Evolutionary conservation across 2,888 invertebrate genomes (phyloP).

Genomic region (Hoplodrina ambigua): DNA sequence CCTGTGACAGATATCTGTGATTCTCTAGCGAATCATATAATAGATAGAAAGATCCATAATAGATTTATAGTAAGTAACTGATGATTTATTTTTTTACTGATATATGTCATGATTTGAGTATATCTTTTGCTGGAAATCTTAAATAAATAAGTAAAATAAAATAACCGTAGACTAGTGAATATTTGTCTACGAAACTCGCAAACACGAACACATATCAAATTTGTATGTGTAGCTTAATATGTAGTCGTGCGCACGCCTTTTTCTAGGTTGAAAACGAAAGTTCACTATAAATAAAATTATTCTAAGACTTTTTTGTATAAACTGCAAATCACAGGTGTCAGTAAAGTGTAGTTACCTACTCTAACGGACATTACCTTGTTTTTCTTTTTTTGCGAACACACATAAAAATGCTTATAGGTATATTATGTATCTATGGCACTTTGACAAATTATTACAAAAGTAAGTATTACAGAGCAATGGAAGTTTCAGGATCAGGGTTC

Average conservation of each 20-base stretch:
- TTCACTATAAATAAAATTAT: conserved; percentile 37
- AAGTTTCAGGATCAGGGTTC: conserved; percentile 1
- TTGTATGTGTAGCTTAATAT: neutral
- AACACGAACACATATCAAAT: neutral
- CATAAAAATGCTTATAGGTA: neutral
- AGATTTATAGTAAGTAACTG: too few species aligned
- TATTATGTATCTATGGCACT: neutral
- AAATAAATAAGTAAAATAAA: neutral
- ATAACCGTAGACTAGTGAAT: neutral
- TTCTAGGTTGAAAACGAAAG: conserved; percentile 52
- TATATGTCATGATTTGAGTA: too few species aligned
- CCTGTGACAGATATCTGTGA: too few species aligned
- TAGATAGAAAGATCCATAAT: too few species aligned
- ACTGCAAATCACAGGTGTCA: conserved; percentile 46
- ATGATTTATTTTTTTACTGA: too few species aligned
- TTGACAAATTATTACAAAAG: conserved; percentile 16
- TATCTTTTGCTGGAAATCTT: too few species aligned
- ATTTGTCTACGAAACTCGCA: conserved; percentile 2
- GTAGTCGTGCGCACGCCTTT: conserved; percentile 1
- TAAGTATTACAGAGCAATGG: conserved; percentile 5
- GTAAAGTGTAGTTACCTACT: conserved; percentile 44
- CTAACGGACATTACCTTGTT: conserved; percentile 55
- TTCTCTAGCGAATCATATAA: too few species aligned
- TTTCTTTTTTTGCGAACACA: conserved; percentile 23
- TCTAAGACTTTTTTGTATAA: conserved; percentile 35